These are phyloP conservation scores for Prorops nasuta DNA, from an alignment of 1,140 invertebrate genomes.

Conservation along the genomic window DNA sequence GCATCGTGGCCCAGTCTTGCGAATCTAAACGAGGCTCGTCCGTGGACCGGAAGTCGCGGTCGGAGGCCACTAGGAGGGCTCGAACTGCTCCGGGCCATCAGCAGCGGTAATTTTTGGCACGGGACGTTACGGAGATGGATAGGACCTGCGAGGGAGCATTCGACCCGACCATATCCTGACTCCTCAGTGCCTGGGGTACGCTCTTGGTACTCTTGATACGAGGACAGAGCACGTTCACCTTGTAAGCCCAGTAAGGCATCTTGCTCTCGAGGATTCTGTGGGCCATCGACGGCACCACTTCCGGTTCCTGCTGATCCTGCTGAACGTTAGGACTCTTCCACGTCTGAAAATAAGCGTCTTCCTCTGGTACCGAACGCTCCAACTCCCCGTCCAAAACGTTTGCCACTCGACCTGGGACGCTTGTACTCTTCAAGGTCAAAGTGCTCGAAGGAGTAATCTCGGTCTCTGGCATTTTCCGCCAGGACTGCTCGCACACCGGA, in stretches of 20 bases:
- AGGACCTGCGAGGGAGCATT: constrained; percentile 20
- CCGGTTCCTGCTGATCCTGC: constrained; percentile 30
- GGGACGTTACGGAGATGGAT: constrained; percentile 16
- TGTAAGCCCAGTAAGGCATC: constrained; percentile 44
- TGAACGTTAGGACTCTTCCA: constrained; percentile 56
- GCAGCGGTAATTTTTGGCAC: constrained; percentile 37
- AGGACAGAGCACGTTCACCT: constrained; percentile 53
- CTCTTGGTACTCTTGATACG: constrained; percentile 61
- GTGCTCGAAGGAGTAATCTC: no score
- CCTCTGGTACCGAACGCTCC: constrained; percentile 43
- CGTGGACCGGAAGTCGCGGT: constrained; percentile 41
- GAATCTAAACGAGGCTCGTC: constrained; percentile 45
- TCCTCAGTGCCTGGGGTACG: constrained; percentile 48
- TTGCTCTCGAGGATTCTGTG: constrained; percentile 45
- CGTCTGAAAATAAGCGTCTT: constrained; percentile 62
- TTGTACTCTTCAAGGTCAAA: no score
- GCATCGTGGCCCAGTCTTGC: constrained; percentile 43
- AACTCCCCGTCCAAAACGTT: neutral
- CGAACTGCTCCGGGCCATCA: constrained; percentile 37
- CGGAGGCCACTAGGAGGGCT: constrained; percentile 37
- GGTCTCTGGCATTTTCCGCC: constrained; percentile 31
- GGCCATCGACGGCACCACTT: constrained; percentile 58
- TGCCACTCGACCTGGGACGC: constrained; percentile 1
- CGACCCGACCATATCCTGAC: no score
- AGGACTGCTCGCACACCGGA: constrained; percentile 31